phyloP scores from a whole-genome alignment of 2,797 vertebrate genomes.

The Rhynchonycteris naso region DNA sequence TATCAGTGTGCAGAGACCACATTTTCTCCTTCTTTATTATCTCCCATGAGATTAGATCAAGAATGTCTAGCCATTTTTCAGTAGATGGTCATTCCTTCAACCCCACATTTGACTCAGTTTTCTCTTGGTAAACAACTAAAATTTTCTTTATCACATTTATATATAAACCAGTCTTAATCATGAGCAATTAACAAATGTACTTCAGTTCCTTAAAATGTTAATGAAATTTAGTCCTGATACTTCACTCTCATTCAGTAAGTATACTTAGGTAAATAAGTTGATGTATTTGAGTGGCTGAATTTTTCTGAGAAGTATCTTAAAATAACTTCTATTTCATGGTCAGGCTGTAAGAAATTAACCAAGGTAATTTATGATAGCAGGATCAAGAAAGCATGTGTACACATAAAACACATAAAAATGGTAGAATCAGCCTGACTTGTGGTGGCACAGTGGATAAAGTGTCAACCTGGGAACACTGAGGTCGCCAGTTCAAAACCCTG shows the following conservation, averaged over 20 bases:
- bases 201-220: slow-evolving; percentile 34
- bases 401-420: slow-evolving; percentile 23
- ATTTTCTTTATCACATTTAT: slow-evolving; percentile 11
- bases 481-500: too few species aligned
- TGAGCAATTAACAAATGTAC: slow-evolving; percentile 40
- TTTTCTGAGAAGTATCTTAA: neutral
- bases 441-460: too few species aligned
- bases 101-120: neutral
- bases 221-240: slow-evolving; percentile 44
- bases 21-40: neutral
- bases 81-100: neutral
- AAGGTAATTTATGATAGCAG: neutral
- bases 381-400: neutral
- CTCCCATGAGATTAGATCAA: neutral
- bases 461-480: too few species aligned
- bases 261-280: slow-evolving; percentile 7
- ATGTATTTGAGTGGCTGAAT: neutral
- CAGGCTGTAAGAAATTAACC: neutral
- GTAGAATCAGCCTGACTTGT: neutral
- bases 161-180: slow-evolving; percentile 36
- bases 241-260: slow-evolving; percentile 8
- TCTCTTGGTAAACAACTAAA: neutral
- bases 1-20: neutral
- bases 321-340: neutral
- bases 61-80: neutral